Evolutionary conservation across 2,113 vertebrate species (phyloP).

Genomic region (Dipodomys merriami): DNA sequence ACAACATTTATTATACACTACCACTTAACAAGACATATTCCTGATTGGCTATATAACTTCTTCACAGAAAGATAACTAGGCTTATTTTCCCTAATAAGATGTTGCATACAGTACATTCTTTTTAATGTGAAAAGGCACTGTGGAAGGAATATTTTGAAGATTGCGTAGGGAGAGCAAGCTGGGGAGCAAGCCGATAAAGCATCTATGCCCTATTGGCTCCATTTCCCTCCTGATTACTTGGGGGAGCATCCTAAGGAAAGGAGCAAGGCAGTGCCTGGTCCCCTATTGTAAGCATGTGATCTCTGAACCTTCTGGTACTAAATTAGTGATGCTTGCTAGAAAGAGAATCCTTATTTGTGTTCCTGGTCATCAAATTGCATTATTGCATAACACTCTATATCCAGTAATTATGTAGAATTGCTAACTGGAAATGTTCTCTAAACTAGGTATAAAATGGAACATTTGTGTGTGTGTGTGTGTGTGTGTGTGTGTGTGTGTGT

Average conservation of each 20-base stretch:
- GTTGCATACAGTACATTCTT: conserved; percentile 3
- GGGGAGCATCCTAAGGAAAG: neutral
- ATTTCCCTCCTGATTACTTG: neutral
- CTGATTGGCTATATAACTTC: neutral
- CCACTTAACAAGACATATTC: neutral
- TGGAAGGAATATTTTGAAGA: neutral
- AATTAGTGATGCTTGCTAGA: neutral
- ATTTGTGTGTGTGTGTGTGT: neutral
- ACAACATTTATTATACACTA: neutral
- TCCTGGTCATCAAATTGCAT: neutral
- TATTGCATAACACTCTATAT: too few species aligned
- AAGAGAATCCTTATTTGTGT: conserved; percentile 3
- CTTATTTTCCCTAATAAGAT: neutral
- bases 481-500: neutral
- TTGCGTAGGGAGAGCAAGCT: neutral
- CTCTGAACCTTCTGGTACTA: neutral
- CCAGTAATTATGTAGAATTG: neutral
- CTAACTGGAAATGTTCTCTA: neutral
- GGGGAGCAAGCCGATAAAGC: neutral
- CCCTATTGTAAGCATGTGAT: neutral
- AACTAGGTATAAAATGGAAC: neutral
- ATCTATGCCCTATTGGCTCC: neutral
- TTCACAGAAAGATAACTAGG: conserved; percentile 15
- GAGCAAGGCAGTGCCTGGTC: neutral
- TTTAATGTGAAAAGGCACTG: conserved; percentile 15